Evolutionary conservation across 1,140 invertebrate genomes (phyloP), one percentile per base, ranked within the genome.

Genomic region (Hylaeus volcanicus): DNA sequence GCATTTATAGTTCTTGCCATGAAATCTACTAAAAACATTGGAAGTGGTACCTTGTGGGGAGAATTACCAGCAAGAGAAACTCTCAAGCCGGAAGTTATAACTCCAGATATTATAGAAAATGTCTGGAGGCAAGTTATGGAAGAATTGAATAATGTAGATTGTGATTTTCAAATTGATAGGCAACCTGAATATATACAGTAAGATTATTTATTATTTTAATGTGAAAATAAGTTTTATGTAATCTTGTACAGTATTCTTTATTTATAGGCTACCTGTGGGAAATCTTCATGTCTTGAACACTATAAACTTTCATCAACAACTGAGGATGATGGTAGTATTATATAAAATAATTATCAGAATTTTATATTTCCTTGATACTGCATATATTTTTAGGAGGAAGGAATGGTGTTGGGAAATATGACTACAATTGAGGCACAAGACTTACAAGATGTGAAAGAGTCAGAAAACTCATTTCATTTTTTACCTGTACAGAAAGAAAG

Each of bases 31-130:
- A 93, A 92, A 88, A 90, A 68, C 64, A 12, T 65, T 39, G 71
- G 53, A 45, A 75, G 75, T 48, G 83, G 86, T 71, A 64, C 70
- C 6, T 82, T 90, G n/a, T 93, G 93, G 93, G 93, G 93, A 51
- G 92, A 93, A 86, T 86, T 93, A 58, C 90, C 91, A 26, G 70
- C 88, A 15, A 89, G 87, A 76, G 92, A 93, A 79, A 92, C 86
- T 74, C 87, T 92, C 48, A 93, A 93, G 81, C 92, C 93, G 83
- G 93, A 93, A 88, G 84, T 93, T 45, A 91, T 93, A 64, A 93
- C 92, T 14, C 92, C 92, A 48, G 92, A 93, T 74, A 88, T 93
- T 11, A 93, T 93, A 82, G 92, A 93, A 86, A 93, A 93, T 89
- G 85, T 93, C 60, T 93, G 92, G 93, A 89, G 92, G 77, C 92